Percentiles rank a stretch among this genome's conserved stretches.
Evolutionary conservation across 2,113 vertebrate genomes (phyloP).

Genomic region (Xiphophorus hellerii): DNA sequence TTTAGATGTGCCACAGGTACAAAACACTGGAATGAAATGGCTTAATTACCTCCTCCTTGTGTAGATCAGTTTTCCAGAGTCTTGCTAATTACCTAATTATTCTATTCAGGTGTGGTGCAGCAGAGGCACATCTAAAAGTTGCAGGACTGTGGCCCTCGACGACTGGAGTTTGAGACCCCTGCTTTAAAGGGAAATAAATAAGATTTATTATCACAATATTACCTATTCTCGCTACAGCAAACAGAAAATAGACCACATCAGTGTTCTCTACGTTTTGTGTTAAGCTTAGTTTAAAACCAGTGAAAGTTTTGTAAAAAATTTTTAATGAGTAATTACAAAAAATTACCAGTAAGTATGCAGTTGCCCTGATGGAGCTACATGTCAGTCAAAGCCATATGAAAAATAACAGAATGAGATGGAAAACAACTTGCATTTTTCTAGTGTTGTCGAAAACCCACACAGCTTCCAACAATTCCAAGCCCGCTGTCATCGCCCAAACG

Average conservation of each 20-base stretch:
- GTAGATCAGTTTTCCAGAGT: no score
- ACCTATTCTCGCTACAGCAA: not conserved
- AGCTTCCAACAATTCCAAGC: conserved; percentile 32
- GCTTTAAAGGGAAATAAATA: not conserved
- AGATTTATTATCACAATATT: not conserved
- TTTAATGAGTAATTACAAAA: not conserved
- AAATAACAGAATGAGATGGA: conserved; percentile 24
- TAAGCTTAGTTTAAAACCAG: not conserved
- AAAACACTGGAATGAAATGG: no score
- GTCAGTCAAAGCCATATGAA: conserved; percentile 33
- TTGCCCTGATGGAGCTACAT: conserved; percentile 12
- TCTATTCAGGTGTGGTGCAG: no score
- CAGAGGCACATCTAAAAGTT: no score
- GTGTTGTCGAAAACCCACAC: conserved; percentile 38
- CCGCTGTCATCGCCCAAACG: conserved; percentile 60
- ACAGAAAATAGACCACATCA: not conserved
- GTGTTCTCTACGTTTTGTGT: not conserved
- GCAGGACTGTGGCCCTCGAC: no score
- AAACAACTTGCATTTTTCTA: conserved; percentile 49
- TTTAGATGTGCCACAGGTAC: no score
- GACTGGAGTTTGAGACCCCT: no score
- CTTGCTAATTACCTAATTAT: no score
- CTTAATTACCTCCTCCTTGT: no score
- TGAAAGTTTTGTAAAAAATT: not conserved
- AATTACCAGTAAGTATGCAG: not conserved